Conservation (phyloP, 1,140 invertebrate genomes). For the Philopotamus ludificatus region DNA sequence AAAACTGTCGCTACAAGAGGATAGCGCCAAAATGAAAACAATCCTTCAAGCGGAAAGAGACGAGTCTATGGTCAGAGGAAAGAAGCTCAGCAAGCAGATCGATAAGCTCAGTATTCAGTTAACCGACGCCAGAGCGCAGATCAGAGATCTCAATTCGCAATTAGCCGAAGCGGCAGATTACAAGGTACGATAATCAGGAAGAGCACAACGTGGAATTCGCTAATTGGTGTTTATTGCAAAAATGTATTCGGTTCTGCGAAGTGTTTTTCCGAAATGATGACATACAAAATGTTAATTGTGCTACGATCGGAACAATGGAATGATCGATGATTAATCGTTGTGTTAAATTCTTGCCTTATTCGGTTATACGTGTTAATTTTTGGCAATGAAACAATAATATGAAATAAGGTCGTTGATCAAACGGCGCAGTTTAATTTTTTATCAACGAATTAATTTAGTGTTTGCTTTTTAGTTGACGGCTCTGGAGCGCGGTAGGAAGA, state of each 20-base stretch:
- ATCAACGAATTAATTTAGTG: too few species aligned
- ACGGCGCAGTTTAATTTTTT: too few species aligned
- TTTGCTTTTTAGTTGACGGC: constrained; percentile 75
- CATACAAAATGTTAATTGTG: too few species aligned
- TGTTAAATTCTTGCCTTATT: too few species aligned
- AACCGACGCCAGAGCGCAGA: constrained; percentile 67
- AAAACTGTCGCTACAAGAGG: constrained; percentile 81
- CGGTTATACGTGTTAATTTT: too few species aligned
- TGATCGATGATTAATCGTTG: too few species aligned
- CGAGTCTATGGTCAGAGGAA: constrained; percentile 70
- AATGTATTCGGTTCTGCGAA: too few species aligned
- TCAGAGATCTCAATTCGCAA: constrained; percentile 75
- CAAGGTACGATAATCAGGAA: constrained; percentile 62
- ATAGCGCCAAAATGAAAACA: constrained; percentile 66
- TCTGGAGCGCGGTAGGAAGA: constrained; percentile 75
- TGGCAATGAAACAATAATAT: too few species aligned
- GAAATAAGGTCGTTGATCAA: too few species aligned
- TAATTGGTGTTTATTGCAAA: too few species aligned
- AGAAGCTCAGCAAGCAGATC: constrained; percentile 74
- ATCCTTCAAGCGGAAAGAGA: constrained; percentile 70
- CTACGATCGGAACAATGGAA: too few species aligned
- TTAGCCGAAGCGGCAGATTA: constrained; percentile 79
- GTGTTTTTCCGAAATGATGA: too few species aligned
- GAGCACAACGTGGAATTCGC: neutral
- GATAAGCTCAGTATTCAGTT: constrained; percentile 73